A percentile compares a stretch with the other conserved stretches of the same genome.
phyloP scores from a whole-genome alignment of 1,140 invertebrate genomes.

The Diploscapter pachys region DNA sequence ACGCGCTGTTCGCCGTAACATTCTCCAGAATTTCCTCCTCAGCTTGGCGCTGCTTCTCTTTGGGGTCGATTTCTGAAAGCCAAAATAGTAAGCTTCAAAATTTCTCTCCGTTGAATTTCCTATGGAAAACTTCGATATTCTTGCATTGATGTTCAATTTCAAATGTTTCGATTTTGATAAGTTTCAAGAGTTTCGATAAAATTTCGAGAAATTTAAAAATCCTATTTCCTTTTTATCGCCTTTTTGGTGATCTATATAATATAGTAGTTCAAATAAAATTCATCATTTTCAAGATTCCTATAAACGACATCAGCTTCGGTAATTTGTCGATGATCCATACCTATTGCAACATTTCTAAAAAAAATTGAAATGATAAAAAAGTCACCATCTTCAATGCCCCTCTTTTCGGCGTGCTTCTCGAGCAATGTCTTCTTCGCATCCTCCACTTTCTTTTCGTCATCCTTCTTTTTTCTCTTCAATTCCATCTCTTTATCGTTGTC shows the following conservation, averaged over 20 bases:
- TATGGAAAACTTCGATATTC: too few relatives aligned
- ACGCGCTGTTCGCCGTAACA: slow-evolving; percentile 77
- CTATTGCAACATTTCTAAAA: too few relatives aligned
- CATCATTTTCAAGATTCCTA: too few relatives aligned
- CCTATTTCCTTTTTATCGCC: too few relatives aligned
- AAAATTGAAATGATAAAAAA: not conserved
- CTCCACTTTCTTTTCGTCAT: slow-evolving; percentile 54
- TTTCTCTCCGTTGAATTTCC: not conserved
- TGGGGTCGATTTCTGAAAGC: slow-evolving; percentile 38
- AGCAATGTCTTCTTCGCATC: slow-evolving; percentile 55
- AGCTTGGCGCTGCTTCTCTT: slow-evolving; percentile 86
- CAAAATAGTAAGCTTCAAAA: slow-evolving; percentile 4
- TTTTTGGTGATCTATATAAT: too few relatives aligned
- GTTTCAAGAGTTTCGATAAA: too few relatives aligned
- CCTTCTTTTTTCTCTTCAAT: slow-evolving; percentile 44
- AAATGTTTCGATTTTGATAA: not conserved
- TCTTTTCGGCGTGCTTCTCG: slow-evolving; percentile 55
- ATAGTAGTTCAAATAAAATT: too few relatives aligned
- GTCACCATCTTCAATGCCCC: slow-evolving; percentile 46
- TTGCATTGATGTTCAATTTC: slow-evolving; percentile 4
- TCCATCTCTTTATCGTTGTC: slow-evolving; percentile 37
- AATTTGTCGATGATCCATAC: too few relatives aligned
- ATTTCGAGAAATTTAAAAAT: too few relatives aligned
- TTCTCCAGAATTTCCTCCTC: slow-evolving; percentile 96
- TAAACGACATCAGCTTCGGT: too few relatives aligned